Percentiles rank a stretch among this genome's conserved stretches.
Conservation (phyloP, 1,140 invertebrate genomes). For the Nylanderia fulva region DNA sequence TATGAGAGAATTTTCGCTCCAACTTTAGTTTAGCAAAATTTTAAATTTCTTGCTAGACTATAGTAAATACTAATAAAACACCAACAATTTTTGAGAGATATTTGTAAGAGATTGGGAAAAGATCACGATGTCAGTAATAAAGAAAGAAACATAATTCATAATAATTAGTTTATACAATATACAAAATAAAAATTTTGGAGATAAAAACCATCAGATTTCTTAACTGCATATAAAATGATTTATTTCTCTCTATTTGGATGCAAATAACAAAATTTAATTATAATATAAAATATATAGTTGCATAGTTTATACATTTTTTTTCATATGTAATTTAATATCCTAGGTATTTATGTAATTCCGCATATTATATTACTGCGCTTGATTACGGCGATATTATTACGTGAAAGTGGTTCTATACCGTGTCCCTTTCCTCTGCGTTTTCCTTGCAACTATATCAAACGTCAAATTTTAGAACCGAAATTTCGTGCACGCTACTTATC, state of each 20-base stretch:
- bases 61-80: too few relatives aligned
- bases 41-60: neutral
- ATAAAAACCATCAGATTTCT: neutral
- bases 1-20: neutral
- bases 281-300: too few relatives aligned
- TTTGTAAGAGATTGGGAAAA: neutral
- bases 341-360: conserved; percentile 36
- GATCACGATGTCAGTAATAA: neutral
- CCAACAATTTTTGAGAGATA: too few relatives aligned
- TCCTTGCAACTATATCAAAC: neutral
- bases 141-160: neutral
- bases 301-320: neutral
- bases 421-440: conserved; percentile 38
- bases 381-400: conserved; percentile 43
- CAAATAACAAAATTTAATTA: neutral
- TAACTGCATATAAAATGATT: neutral
- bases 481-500: neutral
- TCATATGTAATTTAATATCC: neutral
- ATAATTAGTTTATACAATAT: neutral
- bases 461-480: conserved; percentile 26
- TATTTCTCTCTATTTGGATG: neutral
- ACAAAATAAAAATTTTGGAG: neutral
- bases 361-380: conserved; percentile 56
- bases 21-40: neutral
- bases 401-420: conserved; percentile 58